Evolutionary conservation across 2,888 invertebrate genomes (phyloP).

Genomic region (Pherbina coryleti): DNA sequence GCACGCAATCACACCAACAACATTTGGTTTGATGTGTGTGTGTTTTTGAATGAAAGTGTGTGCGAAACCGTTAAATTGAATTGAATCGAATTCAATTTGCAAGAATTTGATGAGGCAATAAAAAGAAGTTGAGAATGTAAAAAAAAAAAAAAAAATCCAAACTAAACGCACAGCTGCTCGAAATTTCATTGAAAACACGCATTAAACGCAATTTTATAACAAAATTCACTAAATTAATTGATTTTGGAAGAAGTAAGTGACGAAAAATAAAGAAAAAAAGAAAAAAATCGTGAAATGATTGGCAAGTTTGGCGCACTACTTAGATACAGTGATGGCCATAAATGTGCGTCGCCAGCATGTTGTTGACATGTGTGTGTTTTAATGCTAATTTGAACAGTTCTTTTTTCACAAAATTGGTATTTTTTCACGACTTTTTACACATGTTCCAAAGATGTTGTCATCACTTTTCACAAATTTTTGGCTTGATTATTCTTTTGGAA

Average conservation of each 20-base stretch:
- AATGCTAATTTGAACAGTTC: background rate
- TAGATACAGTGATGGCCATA: background rate
- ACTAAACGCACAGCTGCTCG: background rate
- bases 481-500: background rate
- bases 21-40: background rate
- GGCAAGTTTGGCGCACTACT: background rate
- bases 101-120: background rate
- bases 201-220: conserved; percentile 7
- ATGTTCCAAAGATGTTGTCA: background rate
- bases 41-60: conserved; percentile 7
- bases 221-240: background rate
- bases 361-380: background rate
- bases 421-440: background rate
- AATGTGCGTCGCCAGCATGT: background rate
- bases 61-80: conserved; percentile 43
- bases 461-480: background rate
- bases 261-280: background rate
- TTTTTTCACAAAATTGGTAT: no score
- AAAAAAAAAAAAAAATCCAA: background rate
- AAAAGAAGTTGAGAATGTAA: conserved; percentile 1
- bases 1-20: conserved; percentile 17
- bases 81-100: conserved; percentile 23
- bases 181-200: background rate
- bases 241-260: background rate
- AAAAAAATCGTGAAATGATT: background rate